These are phyloP conservation scores for Connochaetes taurinus DNA, from an alignment of 2,113 vertebrate genomes.

Conservation along the genomic window DNA sequence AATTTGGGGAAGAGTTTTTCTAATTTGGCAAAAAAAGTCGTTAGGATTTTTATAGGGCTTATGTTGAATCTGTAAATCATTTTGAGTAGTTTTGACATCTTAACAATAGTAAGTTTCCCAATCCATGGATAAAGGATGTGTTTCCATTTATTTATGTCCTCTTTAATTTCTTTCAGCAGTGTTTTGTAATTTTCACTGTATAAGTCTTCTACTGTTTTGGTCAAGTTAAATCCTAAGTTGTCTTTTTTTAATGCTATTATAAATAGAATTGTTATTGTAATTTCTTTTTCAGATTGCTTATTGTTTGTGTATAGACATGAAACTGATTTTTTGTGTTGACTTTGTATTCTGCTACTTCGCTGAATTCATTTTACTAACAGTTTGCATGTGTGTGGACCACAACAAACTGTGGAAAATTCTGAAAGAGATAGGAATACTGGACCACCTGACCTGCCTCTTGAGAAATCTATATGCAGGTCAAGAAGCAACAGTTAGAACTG, in stretches of 20 bases:
- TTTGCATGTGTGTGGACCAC: not conserved
- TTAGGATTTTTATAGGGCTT: not conserved
- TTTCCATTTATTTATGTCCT: not conserved
- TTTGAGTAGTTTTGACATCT: not conserved
- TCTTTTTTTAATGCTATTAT: not conserved
- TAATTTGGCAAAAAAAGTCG: not conserved
- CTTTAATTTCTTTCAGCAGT: not conserved
- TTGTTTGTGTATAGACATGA: not conserved
- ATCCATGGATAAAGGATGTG: not conserved
- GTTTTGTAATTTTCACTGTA: not conserved
- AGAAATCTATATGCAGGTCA: not conserved
- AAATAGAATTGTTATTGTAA: not conserved
- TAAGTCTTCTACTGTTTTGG: not conserved
- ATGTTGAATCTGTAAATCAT: not conserved
- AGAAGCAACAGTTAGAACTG: not conserved
- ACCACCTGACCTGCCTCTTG: not conserved
- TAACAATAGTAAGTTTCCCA: not conserved
- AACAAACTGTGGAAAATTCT: not conserved
- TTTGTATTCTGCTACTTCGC: not conserved
- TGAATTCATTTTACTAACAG: not conserved
- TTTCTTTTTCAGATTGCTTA: not conserved
- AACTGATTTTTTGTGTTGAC: not conserved
- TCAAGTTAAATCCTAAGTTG: not conserved
- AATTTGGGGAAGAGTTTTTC: not conserved
- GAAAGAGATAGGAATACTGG: not conserved